Evolutionary conservation across 2,113 vertebrate species (phyloP).

Genomic region (Fregata magnificens): DNA sequence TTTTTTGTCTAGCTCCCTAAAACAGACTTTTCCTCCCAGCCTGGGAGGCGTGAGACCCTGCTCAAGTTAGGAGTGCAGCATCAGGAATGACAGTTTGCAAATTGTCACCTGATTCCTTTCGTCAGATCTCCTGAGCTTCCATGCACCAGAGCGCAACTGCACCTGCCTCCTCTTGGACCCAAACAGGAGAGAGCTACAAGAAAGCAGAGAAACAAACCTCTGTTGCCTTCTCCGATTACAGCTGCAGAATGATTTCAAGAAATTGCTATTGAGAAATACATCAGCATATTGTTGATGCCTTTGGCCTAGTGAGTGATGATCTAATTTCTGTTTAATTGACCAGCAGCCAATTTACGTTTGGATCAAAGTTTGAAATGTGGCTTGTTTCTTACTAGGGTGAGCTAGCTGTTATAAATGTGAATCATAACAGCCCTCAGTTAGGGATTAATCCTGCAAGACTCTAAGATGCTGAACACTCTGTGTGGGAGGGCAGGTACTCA

Average conservation of each 20-base stretch:
- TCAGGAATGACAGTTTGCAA: background rate
- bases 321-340: conserved; percentile 71
- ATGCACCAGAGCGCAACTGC: rapidly evolving
- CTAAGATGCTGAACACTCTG: background rate
- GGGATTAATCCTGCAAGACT: background rate
- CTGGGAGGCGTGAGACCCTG: background rate
- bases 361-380: background rate
- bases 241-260: conserved; percentile 54
- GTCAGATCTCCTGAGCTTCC: background rate
- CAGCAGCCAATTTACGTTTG: conserved; percentile 50
- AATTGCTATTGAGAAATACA: conserved; percentile 63
- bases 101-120: background rate
- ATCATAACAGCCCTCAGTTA: background rate
- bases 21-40: background rate
- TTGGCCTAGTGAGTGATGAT: conserved; percentile 54
- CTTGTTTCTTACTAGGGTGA: background rate
- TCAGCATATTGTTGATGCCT: conserved; percentile 38
- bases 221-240: conserved; percentile 50
- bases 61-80: background rate
- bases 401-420: background rate
- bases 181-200: background rate
- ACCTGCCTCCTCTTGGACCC: background rate
- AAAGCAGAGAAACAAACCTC: background rate
- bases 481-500: background rate
- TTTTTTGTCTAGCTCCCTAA: background rate